Percentiles rank a stretch among this genome's conserved stretches.
Evolutionary conservation across 1,140 invertebrate genomes (phyloP).

Genomic region (Drosophila mojavensis): DNA sequence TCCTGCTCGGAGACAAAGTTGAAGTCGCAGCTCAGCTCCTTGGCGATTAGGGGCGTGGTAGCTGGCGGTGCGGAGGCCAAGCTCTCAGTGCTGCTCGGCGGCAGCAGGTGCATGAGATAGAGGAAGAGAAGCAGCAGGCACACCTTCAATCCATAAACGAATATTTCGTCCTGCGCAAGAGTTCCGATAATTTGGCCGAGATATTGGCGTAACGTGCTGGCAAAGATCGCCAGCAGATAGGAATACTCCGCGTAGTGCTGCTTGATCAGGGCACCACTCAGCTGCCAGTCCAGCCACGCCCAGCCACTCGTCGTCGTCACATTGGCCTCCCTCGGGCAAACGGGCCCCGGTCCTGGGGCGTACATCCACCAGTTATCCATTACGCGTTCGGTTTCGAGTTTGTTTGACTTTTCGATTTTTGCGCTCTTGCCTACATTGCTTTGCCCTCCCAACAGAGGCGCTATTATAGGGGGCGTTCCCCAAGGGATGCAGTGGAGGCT

Average conservation of each 20-base stretch:
- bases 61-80: neutral
- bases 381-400: conserved; percentile 9
- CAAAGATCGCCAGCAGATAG: conserved; percentile 24
- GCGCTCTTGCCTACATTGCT: conserved; percentile 58
- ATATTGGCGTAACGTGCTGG: neutral
- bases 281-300: conserved; percentile 2
- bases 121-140: conserved; percentile 65
- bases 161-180: conserved; percentile 51
- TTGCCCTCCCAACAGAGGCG: conserved; percentile 10
- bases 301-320: conserved; percentile 27
- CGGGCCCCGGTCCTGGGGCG: conserved; percentile 26
- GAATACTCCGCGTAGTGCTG: conserved; percentile 27
- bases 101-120: conserved; percentile 64
- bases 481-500: neutral
- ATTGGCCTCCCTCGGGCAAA: conserved; percentile 63
- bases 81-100: conserved; percentile 25
- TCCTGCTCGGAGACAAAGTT: conserved; percentile 75
- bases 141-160: conserved; percentile 57
- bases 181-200: conserved; percentile 28
- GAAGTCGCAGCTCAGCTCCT: conserved; percentile 70
- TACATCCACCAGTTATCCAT: conserved; percentile 58
- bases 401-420: conserved; percentile 28
- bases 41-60: conserved; percentile 36
- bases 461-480: conserved; percentile 36
- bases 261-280: conserved; percentile 17